These are phyloP conservation scores for Orchestes rusci DNA, from an alignment of 2,888 invertebrate genomes.

Conservation along the genomic window DNA sequence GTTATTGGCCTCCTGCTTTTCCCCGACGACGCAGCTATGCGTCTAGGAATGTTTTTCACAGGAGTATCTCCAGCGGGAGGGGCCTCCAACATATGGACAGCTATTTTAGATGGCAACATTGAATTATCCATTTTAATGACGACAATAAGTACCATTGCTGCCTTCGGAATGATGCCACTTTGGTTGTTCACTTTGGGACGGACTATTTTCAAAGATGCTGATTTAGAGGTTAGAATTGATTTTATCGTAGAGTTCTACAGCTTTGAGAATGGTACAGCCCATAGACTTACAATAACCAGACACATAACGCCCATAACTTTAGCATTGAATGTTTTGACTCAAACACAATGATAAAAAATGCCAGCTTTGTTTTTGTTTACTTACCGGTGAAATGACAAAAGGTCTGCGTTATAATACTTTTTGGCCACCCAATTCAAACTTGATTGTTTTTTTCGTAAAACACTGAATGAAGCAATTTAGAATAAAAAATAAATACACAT, in stretches of 20 bases:
- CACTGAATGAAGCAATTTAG: too few species aligned
- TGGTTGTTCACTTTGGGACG: constrained; percentile 87
- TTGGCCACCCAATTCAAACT: neutral
- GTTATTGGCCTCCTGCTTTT: constrained; percentile 64
- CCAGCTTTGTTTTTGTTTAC: too few species aligned
- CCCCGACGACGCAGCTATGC: constrained; percentile 60
- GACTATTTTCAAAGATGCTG: constrained; percentile 51
- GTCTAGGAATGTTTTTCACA: constrained; percentile 81
- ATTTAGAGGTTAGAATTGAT: constrained; percentile 12
- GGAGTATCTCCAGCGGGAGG: constrained; percentile 92
- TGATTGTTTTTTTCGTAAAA: too few species aligned
- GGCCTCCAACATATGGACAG: constrained; percentile 94
- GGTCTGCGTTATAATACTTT: too few species aligned
- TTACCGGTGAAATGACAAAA: too few species aligned
- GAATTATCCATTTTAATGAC: constrained; percentile 95
- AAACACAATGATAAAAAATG: too few species aligned
- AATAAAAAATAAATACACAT: too few species aligned
- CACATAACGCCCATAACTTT: too few species aligned
- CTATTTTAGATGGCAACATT: constrained; percentile 84
- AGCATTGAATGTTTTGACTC: too few species aligned
- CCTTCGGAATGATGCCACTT: constrained; percentile 84
- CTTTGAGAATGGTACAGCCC: too few species aligned
- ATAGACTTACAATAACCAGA: too few species aligned
- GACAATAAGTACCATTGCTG: constrained; percentile 69
- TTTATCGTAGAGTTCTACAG: neutral